Evolutionary conservation across 1,140 invertebrate species (phyloP), one percentile per base, ranked within the genome.

Genomic region (Ylistrum balloti): DNA sequence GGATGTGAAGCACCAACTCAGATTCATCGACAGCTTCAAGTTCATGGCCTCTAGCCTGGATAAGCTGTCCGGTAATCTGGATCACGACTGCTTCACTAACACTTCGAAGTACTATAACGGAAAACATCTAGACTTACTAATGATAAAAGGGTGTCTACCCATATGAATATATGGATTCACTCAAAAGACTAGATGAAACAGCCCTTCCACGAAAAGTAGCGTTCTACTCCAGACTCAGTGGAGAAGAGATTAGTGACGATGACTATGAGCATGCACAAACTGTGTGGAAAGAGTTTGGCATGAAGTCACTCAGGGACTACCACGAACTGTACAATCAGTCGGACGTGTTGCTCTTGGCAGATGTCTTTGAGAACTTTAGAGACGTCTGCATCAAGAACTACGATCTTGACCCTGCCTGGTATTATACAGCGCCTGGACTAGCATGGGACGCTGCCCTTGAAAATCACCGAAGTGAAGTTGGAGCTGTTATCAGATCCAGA

Each of bases 321-420:
- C 93, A 95, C 33, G 95, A 96, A 90, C 91, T 97, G 38, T 96
- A 97, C 93, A 28, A 90, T 28, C 85, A 91, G 33, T 91, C 91
- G 22, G 93, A 93, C 88, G 88, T 90, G 22, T 7, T 91, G 0
- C 56, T 92, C 7, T 86, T 93, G 33, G 94, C 93, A 5, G 96
- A 97, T 94, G 93, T 97, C n/a, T 97, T 97, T 94, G 96, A 97
- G 95, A 96, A 96, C 92, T 97, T 94, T 88, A 86, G 94, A 90
- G 85, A 92, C 17, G 32, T 90, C 2, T 92, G 88, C 74, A 0
- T 92, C 22, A 86, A 90, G 7, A 33, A 88, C 17, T 95, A 93
- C 89, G 56, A 87, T 28, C 87, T 95, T 33, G 95, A 95, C 91
- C 92, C 93, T 0, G 90, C 88, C 3, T 91, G 93, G 88, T 96